These are phyloP conservation scores for Aleiodes alternator DNA, from an alignment of 2,888 invertebrate genomes.

Conservation along the genomic window DNA sequence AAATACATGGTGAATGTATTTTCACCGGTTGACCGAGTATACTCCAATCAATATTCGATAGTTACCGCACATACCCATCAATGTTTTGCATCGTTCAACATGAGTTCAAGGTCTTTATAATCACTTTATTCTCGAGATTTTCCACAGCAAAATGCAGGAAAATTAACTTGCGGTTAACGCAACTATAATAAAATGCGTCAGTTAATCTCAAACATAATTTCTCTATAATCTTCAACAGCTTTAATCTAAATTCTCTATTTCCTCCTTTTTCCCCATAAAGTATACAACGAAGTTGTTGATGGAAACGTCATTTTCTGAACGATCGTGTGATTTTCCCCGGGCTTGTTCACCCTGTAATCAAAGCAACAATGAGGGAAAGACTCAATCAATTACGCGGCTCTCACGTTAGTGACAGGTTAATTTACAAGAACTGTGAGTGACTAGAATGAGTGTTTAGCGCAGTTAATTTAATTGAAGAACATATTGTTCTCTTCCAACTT, in stretches of 20 bases:
- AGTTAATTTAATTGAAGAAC: slow-evolving; percentile 9
- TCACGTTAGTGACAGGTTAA: slow-evolving; percentile 11
- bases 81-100: slow-evolving; percentile 23
- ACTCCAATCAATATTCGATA: slow-evolving; percentile 26
- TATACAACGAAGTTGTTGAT: slow-evolving; percentile 40
- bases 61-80: slow-evolving; percentile 3
- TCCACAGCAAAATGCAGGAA: neutral
- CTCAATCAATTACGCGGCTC: slow-evolving; percentile 13
- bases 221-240: neutral
- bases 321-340: neutral
- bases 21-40: slow-evolving; percentile 7
- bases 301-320: slow-evolving; percentile 37
- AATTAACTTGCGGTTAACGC: slow-evolving; percentile 33
- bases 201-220: slow-evolving; percentile 24
- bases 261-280: slow-evolving; percentile 27
- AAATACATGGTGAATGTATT: slow-evolving; percentile 13
- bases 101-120: slow-evolving; percentile 31
- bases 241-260: slow-evolving; percentile 18
- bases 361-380: neutral
- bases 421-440: slow-evolving; percentile 1
- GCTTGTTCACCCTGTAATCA: slow-evolving; percentile 1
- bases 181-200: slow-evolving; percentile 26
- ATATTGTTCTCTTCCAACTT: neutral
- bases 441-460: neutral
- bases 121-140: slow-evolving; percentile 14